Conservation (phyloP, 2,113 vertebrate genomes). For the Buteo buteo region DNA sequence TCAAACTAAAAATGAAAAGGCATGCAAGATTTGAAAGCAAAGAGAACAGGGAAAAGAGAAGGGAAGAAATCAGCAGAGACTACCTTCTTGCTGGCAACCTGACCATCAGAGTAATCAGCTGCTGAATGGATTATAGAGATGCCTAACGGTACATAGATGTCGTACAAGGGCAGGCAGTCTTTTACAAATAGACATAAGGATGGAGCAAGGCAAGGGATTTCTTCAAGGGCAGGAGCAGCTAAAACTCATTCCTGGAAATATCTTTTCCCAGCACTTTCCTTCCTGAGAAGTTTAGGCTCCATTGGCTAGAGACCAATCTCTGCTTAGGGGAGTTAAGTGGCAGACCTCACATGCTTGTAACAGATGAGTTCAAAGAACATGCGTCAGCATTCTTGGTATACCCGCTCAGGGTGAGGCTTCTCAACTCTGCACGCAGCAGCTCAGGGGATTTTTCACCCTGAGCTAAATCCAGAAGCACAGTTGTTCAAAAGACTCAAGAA, state of each 20-base stretch:
- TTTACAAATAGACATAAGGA: not conserved
- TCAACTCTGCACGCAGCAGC: not conserved
- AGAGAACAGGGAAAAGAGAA: not conserved
- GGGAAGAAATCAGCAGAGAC: not conserved
- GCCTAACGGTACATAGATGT: not conserved
- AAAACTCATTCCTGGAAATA: not conserved
- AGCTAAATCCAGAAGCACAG: not conserved
- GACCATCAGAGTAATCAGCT: not conserved
- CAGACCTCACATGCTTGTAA: not conserved
- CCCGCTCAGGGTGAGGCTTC: not conserved
- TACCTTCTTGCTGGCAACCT: not conserved
- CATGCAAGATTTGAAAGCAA: not conserved
- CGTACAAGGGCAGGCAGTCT: not conserved
- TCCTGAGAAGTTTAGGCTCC: not conserved
- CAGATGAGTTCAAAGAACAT: not conserved
- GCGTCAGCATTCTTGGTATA: not conserved
- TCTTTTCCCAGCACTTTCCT: not conserved
- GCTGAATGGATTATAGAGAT: not conserved
- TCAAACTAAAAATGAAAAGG: not conserved
- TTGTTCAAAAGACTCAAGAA: not conserved
- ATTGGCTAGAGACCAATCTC: not conserved
- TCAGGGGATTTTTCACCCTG: not conserved
- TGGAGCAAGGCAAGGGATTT: not conserved
- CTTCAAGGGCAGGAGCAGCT: not conserved
- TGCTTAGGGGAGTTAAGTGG: not conserved